These are phyloP conservation scores for Styela plicata DNA, from an alignment of 23 tunicate species.

Conservation along the genomic window DNA sequence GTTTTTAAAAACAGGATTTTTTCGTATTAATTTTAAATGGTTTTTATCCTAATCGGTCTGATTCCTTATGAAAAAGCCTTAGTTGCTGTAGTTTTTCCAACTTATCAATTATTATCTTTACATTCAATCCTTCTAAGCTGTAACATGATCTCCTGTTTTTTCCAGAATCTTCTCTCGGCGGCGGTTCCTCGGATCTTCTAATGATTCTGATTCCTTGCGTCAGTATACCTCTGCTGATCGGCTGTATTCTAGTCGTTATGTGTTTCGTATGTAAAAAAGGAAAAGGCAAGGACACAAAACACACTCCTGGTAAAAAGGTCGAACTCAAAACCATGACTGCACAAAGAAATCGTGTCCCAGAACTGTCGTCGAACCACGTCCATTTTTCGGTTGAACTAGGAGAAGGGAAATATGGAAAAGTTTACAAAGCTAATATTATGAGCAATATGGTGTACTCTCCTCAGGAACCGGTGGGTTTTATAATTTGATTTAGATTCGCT, in stretches of 20 bases:
- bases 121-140: no score
- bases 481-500: no score
- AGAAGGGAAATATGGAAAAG: conserved; percentile 92
- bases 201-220: conserved; percentile 76
- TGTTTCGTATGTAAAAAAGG: conserved; percentile 48
- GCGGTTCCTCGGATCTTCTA: conserved; percentile 40
- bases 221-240: conserved; percentile 62
- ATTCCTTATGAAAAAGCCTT: neutral
- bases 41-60: no score
- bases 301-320: conserved; percentile 23
- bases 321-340: conserved; percentile 6
- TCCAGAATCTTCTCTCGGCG: neutral
- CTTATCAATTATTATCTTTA: neutral
- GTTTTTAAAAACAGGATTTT: no score
- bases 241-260: conserved; percentile 47
- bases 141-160: no score
- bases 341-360: conserved; percentile 38
- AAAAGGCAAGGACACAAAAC: conserved; percentile 21
- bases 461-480: conserved; percentile 67
- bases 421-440: conserved; percentile 76
- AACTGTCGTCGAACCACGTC: conserved; percentile 48
- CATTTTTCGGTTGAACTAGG: conserved; percentile 69
- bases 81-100: neutral
- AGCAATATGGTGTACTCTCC: conserved; percentile 74
- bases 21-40: no score